Conservation (phyloP, 2,113 vertebrate species). For the Glareola pratincola region DNA sequence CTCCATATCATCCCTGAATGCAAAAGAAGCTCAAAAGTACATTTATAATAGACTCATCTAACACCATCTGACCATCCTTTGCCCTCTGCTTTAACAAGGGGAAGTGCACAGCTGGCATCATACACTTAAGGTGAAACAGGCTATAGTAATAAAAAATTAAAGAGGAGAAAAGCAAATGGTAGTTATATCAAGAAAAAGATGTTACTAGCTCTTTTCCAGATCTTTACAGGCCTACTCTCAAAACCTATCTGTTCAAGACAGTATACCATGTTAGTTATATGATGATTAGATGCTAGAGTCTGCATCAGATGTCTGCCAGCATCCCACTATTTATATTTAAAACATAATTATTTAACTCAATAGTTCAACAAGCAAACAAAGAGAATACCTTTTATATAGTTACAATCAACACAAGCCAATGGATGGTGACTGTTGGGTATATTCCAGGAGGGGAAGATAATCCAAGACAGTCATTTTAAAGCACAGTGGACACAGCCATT, state of each 20-base stretch:
- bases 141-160: neutral
- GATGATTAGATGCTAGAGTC: neutral
- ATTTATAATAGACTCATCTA: neutral
- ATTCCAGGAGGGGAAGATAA: neutral
- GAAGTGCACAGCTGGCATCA: neutral
- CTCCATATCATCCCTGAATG: fast-evolving
- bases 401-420: neutral
- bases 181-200: neutral
- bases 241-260: neutral
- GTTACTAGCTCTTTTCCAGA: neutral
- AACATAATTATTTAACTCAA: neutral
- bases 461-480: neutral
- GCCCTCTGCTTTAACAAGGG: neutral
- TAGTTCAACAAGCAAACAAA: neutral
- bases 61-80: neutral
- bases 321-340: neutral
- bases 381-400: neutral
- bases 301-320: neutral
- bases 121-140: neutral
- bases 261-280: neutral
- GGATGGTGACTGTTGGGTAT: neutral
- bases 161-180: neutral
- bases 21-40: neutral
- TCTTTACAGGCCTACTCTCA: neutral
- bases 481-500: neutral